Evolutionary conservation across 2,113 vertebrate species (phyloP).

Genomic region (Atrichornis clamosus): DNA sequence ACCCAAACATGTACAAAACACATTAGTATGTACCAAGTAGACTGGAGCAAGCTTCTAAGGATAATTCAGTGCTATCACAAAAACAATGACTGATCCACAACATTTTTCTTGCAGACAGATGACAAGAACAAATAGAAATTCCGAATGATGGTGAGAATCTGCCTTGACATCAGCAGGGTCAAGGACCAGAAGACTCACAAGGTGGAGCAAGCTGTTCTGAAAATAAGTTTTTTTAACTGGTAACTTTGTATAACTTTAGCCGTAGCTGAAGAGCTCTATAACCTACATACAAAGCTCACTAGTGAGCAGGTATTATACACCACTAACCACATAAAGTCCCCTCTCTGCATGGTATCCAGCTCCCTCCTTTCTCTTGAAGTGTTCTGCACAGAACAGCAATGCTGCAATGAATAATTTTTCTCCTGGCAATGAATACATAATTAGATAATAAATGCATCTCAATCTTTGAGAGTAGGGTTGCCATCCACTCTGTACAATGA

Average conservation of each 20-base stretch:
- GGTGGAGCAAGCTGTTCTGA: background rate
- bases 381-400: background rate
- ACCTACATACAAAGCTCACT: background rate
- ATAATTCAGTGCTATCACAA: slow-evolving; percentile 15
- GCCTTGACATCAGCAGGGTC: background rate
- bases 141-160: background rate
- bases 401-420: background rate
- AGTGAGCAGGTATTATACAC: background rate
- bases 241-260: background rate
- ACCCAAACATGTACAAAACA: background rate
- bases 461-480: background rate
- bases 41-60: background rate
- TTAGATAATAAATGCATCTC: background rate
- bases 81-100: background rate
- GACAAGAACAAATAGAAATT: background rate
- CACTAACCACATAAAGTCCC: background rate
- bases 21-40: background rate
- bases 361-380: background rate
- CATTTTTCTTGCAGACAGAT: background rate
- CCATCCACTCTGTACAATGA: background rate
- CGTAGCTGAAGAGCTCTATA: background rate
- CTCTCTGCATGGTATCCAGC: background rate
- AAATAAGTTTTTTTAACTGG: background rate
- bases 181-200: background rate
- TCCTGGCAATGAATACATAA: background rate